Conservation (phyloP, 2,888 invertebrate species). For the Amblyjoppa proteus region DNA sequence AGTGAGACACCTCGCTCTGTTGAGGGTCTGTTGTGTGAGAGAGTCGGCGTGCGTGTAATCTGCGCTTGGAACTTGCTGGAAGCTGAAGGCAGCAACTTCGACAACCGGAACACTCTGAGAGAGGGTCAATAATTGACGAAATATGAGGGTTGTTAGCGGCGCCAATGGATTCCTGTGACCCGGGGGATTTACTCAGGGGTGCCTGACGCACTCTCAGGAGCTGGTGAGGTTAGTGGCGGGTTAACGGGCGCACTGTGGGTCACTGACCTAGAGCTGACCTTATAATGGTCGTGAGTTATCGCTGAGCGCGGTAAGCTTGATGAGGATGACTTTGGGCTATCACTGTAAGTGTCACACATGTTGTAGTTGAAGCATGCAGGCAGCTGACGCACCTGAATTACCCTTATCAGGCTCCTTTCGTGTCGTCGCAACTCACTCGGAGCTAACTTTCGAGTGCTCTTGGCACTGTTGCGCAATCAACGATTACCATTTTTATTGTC, state of each 20-base stretch:
- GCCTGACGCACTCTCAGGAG: neutral
- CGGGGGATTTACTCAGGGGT: neutral
- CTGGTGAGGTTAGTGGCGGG: neutral
- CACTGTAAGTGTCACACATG: neutral
- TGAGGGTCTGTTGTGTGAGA: neutral
- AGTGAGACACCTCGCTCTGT: neutral
- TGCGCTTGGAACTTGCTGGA: neutral
- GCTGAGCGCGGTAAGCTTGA: neutral
- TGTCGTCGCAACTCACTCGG: no score
- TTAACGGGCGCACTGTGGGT: neutral
- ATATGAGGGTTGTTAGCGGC: constrained; percentile 12
- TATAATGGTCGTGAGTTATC: neutral
- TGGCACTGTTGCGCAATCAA: no score
- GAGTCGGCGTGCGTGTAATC: constrained; percentile 9
- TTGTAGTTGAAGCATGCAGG: neutral
- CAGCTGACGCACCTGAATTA: no score
- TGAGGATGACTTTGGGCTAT: neutral
- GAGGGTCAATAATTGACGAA: neutral
- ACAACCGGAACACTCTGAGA: neutral
- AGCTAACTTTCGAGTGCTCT: no score
- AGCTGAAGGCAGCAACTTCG: neutral
- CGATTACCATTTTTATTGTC: no score
- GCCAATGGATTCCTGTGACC: neutral
- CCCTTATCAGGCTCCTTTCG: no score
- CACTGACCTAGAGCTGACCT: neutral